These are phyloP conservation scores for Myrmecophaga tridactyla DNA, from an alignment of 2,113 vertebrate species.

Conservation along the genomic window DNA sequence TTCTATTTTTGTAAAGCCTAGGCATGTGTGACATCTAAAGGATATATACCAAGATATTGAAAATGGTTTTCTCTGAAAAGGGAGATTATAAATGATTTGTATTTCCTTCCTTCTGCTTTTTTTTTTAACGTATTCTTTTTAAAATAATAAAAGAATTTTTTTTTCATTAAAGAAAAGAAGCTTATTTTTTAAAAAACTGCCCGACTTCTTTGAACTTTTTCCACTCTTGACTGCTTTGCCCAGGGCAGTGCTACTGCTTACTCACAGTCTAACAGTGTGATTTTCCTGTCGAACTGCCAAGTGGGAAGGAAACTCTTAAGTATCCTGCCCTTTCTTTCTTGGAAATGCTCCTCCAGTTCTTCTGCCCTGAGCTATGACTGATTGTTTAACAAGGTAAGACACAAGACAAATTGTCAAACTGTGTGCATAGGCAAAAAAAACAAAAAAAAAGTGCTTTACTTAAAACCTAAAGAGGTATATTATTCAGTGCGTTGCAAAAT, in stretches of 20 bases:
- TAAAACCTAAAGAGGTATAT: background rate
- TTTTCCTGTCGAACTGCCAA: constrained; percentile 17
- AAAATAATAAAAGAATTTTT: background rate
- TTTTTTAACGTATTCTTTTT: background rate
- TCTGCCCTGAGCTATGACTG: background rate
- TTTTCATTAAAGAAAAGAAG: background rate
- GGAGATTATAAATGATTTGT: background rate
- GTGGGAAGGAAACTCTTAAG: background rate
- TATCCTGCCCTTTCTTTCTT: constrained; percentile 37
- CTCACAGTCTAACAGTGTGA: background rate
- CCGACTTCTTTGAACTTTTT: background rate
- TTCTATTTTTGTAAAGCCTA: background rate
- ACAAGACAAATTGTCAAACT: background rate
- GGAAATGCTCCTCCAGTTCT: background rate
- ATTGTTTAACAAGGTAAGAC: background rate
- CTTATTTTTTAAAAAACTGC: background rate
- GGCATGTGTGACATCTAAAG: background rate
- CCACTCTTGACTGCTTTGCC: background rate
- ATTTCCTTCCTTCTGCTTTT: background rate
- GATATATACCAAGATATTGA: background rate
- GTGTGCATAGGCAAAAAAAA: too few relatives aligned
- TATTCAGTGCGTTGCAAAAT: background rate
- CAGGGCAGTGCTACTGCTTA: constrained; percentile 28
- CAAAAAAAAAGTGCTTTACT: background rate
- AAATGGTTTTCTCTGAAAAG: background rate